Evolutionary conservation across 2,888 invertebrate genomes (phyloP).

Genomic region (Chrysolina oricalcia): DNA sequence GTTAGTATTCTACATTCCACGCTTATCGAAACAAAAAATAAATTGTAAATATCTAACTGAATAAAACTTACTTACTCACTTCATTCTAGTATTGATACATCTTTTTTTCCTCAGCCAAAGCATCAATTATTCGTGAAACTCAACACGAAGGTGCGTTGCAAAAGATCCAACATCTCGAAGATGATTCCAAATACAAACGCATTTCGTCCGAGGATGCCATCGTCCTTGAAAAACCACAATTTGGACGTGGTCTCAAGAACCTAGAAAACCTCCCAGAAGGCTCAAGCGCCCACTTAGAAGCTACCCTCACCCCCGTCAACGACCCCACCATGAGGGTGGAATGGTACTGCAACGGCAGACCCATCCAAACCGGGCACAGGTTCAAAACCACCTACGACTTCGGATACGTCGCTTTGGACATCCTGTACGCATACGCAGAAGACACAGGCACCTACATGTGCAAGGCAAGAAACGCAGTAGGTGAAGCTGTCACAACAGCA

Average conservation of each 20-base stretch:
- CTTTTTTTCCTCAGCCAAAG: constrained; percentile 77
- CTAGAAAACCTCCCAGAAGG: constrained; percentile 90
- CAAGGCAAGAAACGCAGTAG: constrained; percentile 94
- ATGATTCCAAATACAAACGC: constrained; percentile 84
- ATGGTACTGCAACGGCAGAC: constrained; percentile 97
- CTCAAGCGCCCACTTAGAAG: constrained; percentile 91
- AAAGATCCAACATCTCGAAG: constrained; percentile 94
- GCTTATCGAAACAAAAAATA: too few species aligned
- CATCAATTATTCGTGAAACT: constrained; percentile 90
- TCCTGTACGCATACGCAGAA: constrained; percentile 96
- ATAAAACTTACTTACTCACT: too few species aligned
- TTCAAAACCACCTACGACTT: constrained; percentile 98
- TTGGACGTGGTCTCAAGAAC: constrained; percentile 90
- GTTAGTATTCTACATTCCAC: too few species aligned
- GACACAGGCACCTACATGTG: constrained; percentile 98
- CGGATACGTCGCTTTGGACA: constrained; percentile 97
- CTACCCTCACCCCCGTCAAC: constrained; percentile 95
- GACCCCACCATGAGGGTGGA: constrained; percentile 99
- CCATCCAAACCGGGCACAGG: constrained; percentile 93
- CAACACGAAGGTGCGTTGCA: constrained; percentile 94
- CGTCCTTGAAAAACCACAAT: constrained; percentile 89
- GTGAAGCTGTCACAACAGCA: constrained; percentile 95
- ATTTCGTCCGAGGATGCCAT: constrained; percentile 83
- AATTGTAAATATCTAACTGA: too few species aligned
- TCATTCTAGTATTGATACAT: constrained; percentile 29